Conservation (phyloP, 2,113 vertebrate genomes). For the Anthoscopus minutus region DNA sequence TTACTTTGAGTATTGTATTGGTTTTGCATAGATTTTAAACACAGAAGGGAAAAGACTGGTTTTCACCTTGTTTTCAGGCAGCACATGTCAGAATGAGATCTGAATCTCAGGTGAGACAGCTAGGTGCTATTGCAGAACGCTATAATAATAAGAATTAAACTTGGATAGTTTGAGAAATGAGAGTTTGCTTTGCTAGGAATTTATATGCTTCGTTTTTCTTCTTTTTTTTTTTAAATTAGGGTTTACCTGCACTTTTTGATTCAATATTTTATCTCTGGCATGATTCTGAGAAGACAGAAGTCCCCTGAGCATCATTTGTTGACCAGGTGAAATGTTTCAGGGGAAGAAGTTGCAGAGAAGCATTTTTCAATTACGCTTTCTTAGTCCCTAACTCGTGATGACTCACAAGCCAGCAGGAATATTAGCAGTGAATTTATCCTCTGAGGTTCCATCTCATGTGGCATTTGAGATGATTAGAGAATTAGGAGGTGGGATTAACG, state of each 20-base stretch:
- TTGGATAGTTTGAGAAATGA: background rate
- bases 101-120: background rate
- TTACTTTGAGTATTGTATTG: background rate
- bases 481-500: slow-evolving; percentile 19
- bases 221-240: background rate
- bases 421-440: slow-evolving; percentile 2
- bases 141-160: background rate
- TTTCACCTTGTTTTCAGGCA: background rate
- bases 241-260: background rate
- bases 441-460: background rate
- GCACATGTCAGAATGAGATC: background rate
- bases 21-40: background rate
- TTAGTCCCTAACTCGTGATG: background rate
- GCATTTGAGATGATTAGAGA: slow-evolving; percentile 42
- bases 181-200: background rate
- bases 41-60: background rate
- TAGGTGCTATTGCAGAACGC: background rate
- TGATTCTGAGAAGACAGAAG: background rate
- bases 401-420: background rate
- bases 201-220: background rate
- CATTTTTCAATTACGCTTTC: slow-evolving; percentile 18
- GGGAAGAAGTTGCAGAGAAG: background rate
- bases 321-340: background rate
- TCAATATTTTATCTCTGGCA: background rate
- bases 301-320: slow-evolving; percentile 8